These are phyloP conservation scores for Drosophila nigricruria DNA, from an alignment of 2,888 invertebrate genomes.

Conservation along the genomic window DNA sequence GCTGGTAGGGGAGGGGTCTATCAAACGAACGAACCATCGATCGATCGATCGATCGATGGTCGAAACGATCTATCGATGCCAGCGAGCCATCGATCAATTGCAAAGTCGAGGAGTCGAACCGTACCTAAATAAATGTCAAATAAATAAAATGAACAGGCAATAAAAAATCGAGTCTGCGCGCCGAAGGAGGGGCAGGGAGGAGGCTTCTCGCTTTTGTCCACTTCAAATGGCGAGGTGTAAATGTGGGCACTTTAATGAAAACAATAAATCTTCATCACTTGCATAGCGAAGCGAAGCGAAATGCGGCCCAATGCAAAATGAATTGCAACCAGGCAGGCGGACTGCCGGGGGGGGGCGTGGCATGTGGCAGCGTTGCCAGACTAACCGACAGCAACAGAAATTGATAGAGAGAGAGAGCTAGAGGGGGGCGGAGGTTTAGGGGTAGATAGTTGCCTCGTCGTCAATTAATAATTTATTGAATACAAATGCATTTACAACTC, in stretches of 20 bases:
- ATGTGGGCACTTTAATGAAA: slow-evolving; percentile 76
- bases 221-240: slow-evolving; percentile 67
- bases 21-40: slow-evolving; percentile 23
- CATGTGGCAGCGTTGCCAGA: slow-evolving; percentile 21
- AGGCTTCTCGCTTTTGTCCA: slow-evolving; percentile 19
- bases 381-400: not conserved
- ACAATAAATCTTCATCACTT: slow-evolving; percentile 78
- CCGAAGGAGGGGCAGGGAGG: not conserved
- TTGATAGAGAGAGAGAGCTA: not conserved
- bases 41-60: slow-evolving; percentile 39
- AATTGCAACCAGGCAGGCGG: slow-evolving; percentile 45
- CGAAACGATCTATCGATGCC: slow-evolving; percentile 54
- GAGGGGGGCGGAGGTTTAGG: not conserved
- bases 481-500: slow-evolving; percentile 69
- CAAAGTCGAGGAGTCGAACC: slow-evolving; percentile 43
- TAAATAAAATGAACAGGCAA: slow-evolving; percentile 73
- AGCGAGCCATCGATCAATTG: slow-evolving; percentile 65
- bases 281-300: slow-evolving; percentile 37
- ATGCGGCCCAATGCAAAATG: slow-evolving; percentile 52
- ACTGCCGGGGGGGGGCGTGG: slow-evolving; percentile 12
- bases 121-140: slow-evolving; percentile 75
- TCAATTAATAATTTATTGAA: slow-evolving; percentile 69
- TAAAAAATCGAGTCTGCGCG: slow-evolving; percentile 30
- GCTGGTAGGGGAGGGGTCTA: not conserved
- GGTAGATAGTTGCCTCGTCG: not conserved